Evolutionary conservation across 1,140 invertebrate genomes (phyloP).

Genomic region (Dryas iulia): DNA sequence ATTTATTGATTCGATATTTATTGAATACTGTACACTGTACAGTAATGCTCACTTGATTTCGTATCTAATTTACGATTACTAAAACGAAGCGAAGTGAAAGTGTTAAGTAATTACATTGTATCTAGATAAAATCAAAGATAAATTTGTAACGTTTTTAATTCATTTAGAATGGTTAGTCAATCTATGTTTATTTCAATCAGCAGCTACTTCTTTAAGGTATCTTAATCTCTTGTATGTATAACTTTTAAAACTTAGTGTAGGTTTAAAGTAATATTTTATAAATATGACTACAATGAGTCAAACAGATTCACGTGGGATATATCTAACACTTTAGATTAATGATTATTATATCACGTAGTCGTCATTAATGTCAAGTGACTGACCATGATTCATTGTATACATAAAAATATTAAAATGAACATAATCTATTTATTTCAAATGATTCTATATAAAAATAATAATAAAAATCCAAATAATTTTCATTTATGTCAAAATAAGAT

Average conservation of each 20-base stretch:
- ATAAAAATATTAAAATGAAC: too few relatives aligned
- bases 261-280: background rate
- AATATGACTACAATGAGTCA: background rate
- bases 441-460: too few relatives aligned
- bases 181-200: background rate
- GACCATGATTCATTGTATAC: background rate
- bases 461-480: too few relatives aligned
- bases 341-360: background rate
- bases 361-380: background rate
- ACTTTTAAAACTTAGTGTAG: background rate
- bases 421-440: too few relatives aligned
- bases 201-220: background rate
- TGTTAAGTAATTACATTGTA: conserved; percentile 10
- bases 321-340: background rate
- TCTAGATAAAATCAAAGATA: background rate
- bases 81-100: conserved; percentile 22
- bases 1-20: conserved; percentile 16
- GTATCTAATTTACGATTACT: conserved; percentile 2
- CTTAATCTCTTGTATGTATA: background rate
- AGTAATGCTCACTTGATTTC: conserved; percentile 2
- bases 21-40: conserved; percentile 4
- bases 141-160: background rate
- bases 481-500: too few relatives aligned
- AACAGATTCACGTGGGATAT: background rate
- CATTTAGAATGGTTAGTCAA: background rate